Evolutionary conservation across 2,888 invertebrate genomes (phyloP), one percentile per base, ranked within the genome.

Genomic region (Drosophila kambysellisi): DNA sequence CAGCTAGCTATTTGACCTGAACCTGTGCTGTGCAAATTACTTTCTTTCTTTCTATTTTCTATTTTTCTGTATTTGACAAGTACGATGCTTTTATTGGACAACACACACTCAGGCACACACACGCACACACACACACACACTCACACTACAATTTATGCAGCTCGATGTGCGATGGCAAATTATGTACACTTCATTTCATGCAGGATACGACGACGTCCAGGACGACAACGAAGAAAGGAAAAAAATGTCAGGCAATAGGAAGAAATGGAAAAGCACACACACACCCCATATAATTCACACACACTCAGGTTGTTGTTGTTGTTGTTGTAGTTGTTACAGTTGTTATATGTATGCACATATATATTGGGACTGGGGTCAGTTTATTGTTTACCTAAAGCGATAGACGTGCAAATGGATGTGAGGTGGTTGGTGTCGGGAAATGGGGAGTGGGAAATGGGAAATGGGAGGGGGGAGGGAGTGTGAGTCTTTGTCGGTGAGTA

Each of bases 141-240:
- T 35, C 32, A 20, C 7, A 25, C 56, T 4, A 30, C 69, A 86
- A 86, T 86, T 88, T 85, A 86, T 86, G 88, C 88, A 84, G 70
- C 75, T 72, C 70, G 69, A 74, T 78, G 70, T 82, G 74, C 68
- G 81, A 30, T 71, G 72, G 73, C 84, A 83, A 84, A 88, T 85
- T 86, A 85, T 88, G 81, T 83, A 65, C 85, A 88, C 76, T 86
- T 85, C 83, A 86, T 88, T 86, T 85, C 83, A 72, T 72, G 74
- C 73, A 73, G 73, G 67, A 84, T 74, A 66, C 57, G 32, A 48
- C 32, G 25, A 46, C 39, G 12, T 17, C 25, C n/a, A 4, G 20
- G 46, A 33, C 15, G 8, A 39, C n/a, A 30, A 9, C 30, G 12
- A 20, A 33, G 29, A 32, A 7, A 61, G 30, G 12, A 53, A 37